Conservation (phyloP, 2,797 vertebrate genomes). For the Botia almorhae region DNA sequence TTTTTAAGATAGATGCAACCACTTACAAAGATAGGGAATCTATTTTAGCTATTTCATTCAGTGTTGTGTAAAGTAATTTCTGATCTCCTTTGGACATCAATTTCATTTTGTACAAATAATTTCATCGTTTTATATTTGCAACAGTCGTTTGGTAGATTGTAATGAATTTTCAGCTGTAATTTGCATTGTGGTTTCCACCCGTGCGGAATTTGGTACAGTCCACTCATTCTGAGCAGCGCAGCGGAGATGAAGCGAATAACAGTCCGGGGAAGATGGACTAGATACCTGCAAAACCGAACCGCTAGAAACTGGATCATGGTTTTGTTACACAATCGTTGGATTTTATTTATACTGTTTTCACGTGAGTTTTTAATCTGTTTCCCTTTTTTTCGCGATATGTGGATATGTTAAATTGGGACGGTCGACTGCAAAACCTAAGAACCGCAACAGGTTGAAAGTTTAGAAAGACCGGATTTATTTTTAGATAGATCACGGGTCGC, state of each 20-base stretch:
- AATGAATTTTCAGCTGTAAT: background rate
- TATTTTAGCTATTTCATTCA: background rate
- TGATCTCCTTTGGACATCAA: background rate
- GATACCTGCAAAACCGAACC: conserved; percentile 42
- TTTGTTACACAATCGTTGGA: conserved; percentile 62
- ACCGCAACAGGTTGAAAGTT: conserved; percentile 73
- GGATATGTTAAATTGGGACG: background rate
- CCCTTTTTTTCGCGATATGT: background rate
- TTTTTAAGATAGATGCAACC: conserved; percentile 32
- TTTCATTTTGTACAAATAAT: background rate
- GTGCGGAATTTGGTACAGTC: conserved; percentile 72
- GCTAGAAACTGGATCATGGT: conserved; percentile 69
- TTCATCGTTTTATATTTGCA: background rate
- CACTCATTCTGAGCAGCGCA: conserved; percentile 47
- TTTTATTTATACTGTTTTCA: conserved; percentile 66
- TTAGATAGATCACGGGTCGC: conserved; percentile 13
- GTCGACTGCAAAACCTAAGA: conserved; percentile 17
- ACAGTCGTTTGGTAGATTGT: background rate
- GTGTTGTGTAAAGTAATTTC: background rate
- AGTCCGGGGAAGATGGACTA: conserved; percentile 60
- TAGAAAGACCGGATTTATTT: conserved; percentile 35
- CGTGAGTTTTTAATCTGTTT: conserved; percentile 64
- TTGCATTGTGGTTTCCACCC: conserved; percentile 50
- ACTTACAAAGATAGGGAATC: background rate
- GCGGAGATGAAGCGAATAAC: conserved; percentile 46